Percentiles rank a stretch among this genome's conserved stretches.
These are phyloP conservation scores for Zaprionus tsacasi DNA, from an alignment of 1,140 invertebrate species.

Conservation along the genomic window DNA sequence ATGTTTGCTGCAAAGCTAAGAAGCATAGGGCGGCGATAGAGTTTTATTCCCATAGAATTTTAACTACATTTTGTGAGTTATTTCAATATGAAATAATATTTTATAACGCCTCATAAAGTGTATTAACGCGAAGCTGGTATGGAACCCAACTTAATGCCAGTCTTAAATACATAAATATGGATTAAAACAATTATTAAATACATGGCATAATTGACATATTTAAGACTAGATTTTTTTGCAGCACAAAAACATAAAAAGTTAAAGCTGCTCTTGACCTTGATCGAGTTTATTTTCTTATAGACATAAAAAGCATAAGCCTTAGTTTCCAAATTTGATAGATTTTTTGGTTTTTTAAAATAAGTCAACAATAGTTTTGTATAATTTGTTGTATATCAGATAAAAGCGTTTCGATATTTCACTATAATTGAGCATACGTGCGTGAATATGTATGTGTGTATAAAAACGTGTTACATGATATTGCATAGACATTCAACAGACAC, in stretches of 20 bases:
- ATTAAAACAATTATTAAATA: not conserved
- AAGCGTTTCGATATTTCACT: slow-evolving; percentile 18
- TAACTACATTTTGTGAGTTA: not conserved
- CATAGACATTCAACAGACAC: slow-evolving; percentile 20
- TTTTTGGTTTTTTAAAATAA: slow-evolving; percentile 11
- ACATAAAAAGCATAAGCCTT: slow-evolving; percentile 14
- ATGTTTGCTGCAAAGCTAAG: slow-evolving; percentile 28
- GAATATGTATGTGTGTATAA: slow-evolving; percentile 2
- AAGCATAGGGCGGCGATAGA: slow-evolving; percentile 12
- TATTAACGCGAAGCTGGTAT: not conserved
- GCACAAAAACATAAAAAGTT: not conserved
- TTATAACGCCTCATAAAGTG: not conserved
- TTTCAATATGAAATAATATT: slow-evolving; percentile 9
- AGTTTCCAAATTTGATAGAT: slow-evolving; percentile 1
- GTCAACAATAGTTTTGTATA: slow-evolving; percentile 33
- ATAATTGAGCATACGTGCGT: slow-evolving; percentile 28
- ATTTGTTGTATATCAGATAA: slow-evolving; percentile 21
- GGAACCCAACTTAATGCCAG: not conserved
- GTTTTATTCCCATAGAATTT: not conserved
- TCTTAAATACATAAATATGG: slow-evolving; percentile 1
- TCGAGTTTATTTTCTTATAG: not conserved
- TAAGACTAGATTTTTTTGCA: not conserved
- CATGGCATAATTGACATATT: not conserved
- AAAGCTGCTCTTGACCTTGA: not conserved
- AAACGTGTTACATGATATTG: slow-evolving; percentile 1